Base-by-base conservation (phyloP, 2,113 vertebrate species). In the Etia nguti region DNA sequence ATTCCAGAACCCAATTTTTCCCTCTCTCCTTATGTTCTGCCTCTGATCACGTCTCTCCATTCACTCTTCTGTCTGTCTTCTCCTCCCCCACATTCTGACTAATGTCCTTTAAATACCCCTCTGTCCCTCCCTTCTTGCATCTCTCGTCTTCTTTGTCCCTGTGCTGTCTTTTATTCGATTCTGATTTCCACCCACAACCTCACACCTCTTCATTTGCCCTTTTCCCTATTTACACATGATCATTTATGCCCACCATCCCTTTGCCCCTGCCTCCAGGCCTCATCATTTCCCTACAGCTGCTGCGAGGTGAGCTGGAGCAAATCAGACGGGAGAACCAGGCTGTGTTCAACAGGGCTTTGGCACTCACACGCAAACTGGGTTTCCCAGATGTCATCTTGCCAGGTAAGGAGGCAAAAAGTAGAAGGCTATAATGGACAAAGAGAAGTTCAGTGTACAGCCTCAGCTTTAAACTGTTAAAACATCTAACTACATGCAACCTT, bases 381-480 rank as follows among this genome's bases (percentile, higher is more conserved):
- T 99, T 99, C 91, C 98, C 98, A 81, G 98, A 99, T 95, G 97
- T 98, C 86, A 99, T 99, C 93, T 97, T 99, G 97, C 98, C 98
- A 97, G 98, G 98, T 99, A 95, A 95, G 93, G 59, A 91, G 52
- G 84, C 75, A 91, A 65, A 88, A 75, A 86, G 85, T 88, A 70
- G 88, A 26, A 15, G 84, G 86, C 4, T 41, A 48, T 68, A 68
- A 75, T 84, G 75, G 80, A 79, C 60, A 43, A 26, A 50, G 1
- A 75, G 24, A 50, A 2, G 70, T 50, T 50, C 16, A 20, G 24
- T 29, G 43, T 29, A 12, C 24, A 48, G 24, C 6, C 73, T 34
- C 18, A 52, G 18, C 26, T 52, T 77, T 52, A 52, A 52, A 13
- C 29, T 52, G 18, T 77, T 77, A 50, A 77, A 77, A 73, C 22